Evolutionary conservation across 2,113 vertebrate species (phyloP).

Genomic region (Sminthopsis crassicaudata): DNA sequence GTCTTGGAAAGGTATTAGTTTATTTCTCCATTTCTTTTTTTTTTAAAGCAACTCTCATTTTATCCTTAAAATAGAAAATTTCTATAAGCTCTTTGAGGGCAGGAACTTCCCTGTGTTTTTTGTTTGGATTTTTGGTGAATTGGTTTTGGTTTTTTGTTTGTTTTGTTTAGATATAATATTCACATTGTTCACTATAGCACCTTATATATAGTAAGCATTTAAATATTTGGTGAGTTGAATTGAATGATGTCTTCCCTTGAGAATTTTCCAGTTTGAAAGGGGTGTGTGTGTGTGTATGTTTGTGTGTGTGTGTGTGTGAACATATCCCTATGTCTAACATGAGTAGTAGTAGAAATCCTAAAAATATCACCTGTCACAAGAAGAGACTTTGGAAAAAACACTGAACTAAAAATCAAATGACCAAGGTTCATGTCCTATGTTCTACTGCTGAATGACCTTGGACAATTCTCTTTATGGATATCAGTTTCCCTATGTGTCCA

Average conservation of each 20-base stretch:
- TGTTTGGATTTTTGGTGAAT: not conserved
- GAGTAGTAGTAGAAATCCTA: not conserved
- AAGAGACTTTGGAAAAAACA: too few species aligned
- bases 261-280: not conserved
- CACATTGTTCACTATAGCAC: too few species aligned
- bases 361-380: not conserved
- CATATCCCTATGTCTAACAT: not conserved
- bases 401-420: not conserved
- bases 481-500: too few species aligned
- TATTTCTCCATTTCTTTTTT: not conserved
- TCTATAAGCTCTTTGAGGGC: not conserved
- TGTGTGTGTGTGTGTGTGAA: slow-evolving; percentile 15
- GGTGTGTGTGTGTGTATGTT: not conserved
- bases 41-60: not conserved
- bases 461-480: too few species aligned
- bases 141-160: too few species aligned
- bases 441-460: too few species aligned
- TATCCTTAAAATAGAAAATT: not conserved
- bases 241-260: not conserved
- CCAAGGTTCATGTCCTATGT: too few species aligned
- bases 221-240: not conserved
- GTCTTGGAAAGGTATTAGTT: slow-evolving; percentile 16
- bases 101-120: not conserved
- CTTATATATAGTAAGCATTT: too few species aligned
- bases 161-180: too few species aligned